These are phyloP conservation scores for Lycia hirtaria DNA, from an alignment of 2,888 invertebrate species.

Conservation along the genomic window DNA sequence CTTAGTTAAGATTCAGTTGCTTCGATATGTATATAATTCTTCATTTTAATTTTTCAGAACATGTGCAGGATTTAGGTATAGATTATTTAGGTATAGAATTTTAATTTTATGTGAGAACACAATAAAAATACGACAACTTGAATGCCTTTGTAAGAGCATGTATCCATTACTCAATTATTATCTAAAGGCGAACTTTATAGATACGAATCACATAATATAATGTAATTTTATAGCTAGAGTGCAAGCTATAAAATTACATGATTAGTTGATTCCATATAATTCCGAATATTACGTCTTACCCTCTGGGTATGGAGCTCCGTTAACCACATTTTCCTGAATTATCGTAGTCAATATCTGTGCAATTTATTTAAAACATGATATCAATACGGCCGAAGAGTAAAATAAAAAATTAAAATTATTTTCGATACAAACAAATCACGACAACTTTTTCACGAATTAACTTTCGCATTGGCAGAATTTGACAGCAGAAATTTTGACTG, in stretches of 20 bases:
- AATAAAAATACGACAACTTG: neutral
- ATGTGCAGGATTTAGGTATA: neutral
- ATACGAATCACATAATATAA: neutral
- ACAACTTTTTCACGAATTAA: slow-evolving; percentile 18
- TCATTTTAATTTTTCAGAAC: neutral
- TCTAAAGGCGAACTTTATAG: neutral
- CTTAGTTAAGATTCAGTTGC: no score
- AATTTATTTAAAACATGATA: slow-evolving; percentile 21
- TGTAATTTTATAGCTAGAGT: no score
- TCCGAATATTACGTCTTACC: slow-evolving; percentile 8
- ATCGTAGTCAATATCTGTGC: neutral
- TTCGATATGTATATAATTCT: neutral
- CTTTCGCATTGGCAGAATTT: slow-evolving; percentile 6
- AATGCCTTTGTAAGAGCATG: neutral
- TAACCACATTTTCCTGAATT: slow-evolving; percentile 20
- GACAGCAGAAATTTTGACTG: no score
- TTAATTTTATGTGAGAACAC: neutral
- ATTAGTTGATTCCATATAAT: neutral
- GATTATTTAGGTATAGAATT: neutral
- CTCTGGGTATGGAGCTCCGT: slow-evolving; percentile 15
- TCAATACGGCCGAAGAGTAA: neutral
- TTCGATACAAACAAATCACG: slow-evolving; percentile 21
- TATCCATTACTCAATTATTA: neutral
- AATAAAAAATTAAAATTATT: slow-evolving; percentile 9
- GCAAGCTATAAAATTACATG: neutral